Base-by-base conservation (phyloP, 2,888 invertebrate genomes). In the Ctenicera cuprea region DNA sequence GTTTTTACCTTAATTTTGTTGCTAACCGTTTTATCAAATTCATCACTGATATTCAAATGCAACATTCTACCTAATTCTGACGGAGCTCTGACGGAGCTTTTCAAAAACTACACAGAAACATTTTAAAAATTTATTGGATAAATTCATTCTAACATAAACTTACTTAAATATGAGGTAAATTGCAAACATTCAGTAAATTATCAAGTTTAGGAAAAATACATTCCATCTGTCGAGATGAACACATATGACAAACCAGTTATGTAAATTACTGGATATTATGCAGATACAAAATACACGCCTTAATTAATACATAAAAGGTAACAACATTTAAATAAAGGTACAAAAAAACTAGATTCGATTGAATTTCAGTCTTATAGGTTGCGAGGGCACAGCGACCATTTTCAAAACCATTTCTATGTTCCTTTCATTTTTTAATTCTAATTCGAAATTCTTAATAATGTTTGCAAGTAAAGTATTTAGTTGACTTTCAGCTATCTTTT, bases 401-500 rank as follows among this genome's bases (percentile, higher is more conserved):
- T 91, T 89, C 71, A 93, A 82, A 12, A 90, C 87, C 82, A 91
- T 88, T 59, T 90, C 88, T 5, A 92, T 84, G 11, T 87, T 83
- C 7, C 86, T 83, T 8, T 86, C 85, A 78, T 92, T 91, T 9
- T 85, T 78, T 68, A 90, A 88, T 22, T 88, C 86, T 62, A 92
- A 82, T 18, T 87, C 80, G 78, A 90, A 92, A 41, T 87, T 87
- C 65, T 87, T 85, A 0, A 90, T 79, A 11, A 92, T 83, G 87
- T 92, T 90, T 26, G 88, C 88, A 52, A 95, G 83, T 11, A 94
- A 88, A 52, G 92, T 88, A 73, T 91, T 89, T 81, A 97, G 89
- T 87, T 96, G 95, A 57, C 90, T 87, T 84, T 94, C 92, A 0
- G 96, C 96, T 77, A 97, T 89, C 83, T 93, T 94, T 81, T 90